phyloP scores from a whole-genome alignment of 2,888 invertebrate genomes.

The Apantesis nais region DNA sequence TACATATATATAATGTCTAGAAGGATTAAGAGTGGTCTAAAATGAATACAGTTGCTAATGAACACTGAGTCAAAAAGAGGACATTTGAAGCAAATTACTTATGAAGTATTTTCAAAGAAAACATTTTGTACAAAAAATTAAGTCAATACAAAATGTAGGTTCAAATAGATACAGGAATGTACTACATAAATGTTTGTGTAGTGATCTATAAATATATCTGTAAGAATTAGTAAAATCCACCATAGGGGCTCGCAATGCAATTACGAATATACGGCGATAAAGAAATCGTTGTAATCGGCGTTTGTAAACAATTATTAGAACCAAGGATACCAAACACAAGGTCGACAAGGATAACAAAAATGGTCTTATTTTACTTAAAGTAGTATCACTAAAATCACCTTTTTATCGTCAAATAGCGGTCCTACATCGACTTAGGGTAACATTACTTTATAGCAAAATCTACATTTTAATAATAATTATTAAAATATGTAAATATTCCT shows the following conservation, averaged over 20 bases:
- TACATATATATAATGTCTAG: not conserved
- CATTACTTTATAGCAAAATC: not conserved
- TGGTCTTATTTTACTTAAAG: not conserved
- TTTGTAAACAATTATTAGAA: not conserved
- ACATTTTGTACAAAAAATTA: not conserved
- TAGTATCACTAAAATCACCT: not conserved
- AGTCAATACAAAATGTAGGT: not conserved
- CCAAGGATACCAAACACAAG: too few relatives aligned
- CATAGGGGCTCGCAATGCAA: not conserved
- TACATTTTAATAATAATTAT: not conserved
- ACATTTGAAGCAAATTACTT: not conserved
- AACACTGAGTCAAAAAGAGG: not conserved
- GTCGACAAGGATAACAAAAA: not conserved
- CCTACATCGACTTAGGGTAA: not conserved
- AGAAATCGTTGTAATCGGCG: not conserved
- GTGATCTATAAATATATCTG: too few relatives aligned
- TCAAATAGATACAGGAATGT: not conserved
- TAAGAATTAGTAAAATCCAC: not conserved
- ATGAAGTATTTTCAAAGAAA: not conserved
- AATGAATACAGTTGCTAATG: not conserved
- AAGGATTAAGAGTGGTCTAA: not conserved
- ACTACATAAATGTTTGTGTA: too few relatives aligned
- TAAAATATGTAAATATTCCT: not conserved
- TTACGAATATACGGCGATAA: not conserved
- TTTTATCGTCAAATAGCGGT: too few relatives aligned